Evolutionary conservation across 2,888 invertebrate species (phyloP).

Genomic region (Dorcus parallelipipedus): DNA sequence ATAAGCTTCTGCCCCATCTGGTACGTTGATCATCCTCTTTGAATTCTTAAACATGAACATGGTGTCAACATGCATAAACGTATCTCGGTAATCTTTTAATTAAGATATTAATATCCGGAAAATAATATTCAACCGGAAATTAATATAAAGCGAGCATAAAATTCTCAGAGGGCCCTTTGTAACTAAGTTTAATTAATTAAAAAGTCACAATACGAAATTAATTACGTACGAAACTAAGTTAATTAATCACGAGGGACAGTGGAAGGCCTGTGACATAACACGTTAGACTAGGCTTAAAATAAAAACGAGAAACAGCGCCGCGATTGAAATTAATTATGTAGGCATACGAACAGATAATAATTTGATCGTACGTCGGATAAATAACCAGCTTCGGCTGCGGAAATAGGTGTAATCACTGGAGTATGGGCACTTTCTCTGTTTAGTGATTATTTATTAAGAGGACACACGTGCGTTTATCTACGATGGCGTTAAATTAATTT

Average conservation of each 20-base stretch:
- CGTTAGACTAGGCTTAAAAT: slow-evolving; percentile 10
- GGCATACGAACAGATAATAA: background rate
- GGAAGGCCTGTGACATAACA: slow-evolving; percentile 9
- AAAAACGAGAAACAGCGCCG: slow-evolving; percentile 4
- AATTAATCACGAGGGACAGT: slow-evolving; percentile 21
- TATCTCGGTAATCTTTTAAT: slow-evolving; percentile 7
- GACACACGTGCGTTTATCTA: slow-evolving; percentile 7
- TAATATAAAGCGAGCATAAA: slow-evolving; percentile 19
- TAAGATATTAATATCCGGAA: slow-evolving; percentile 20
- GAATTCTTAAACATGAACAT: too few species aligned
- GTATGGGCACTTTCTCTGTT: too few species aligned
- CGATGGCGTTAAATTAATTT: slow-evolving; percentile 9
- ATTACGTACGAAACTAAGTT: slow-evolving; percentile 18
- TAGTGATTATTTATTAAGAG: background rate
- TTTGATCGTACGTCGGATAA: background rate
- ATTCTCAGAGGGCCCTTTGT: slow-evolving; percentile 14
- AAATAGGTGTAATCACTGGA: too few species aligned
- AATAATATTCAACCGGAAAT: slow-evolving; percentile 20
- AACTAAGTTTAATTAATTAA: slow-evolving; percentile 20
- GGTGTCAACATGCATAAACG: too few species aligned
- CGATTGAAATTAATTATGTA: slow-evolving; percentile 16
- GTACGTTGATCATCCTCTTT: too few species aligned
- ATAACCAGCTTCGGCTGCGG: too few species aligned
- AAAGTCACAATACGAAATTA: slow-evolving; percentile 25
- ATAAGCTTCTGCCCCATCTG: too few species aligned